These are phyloP conservation scores for Lapara coniferarum DNA, from an alignment of 2,888 invertebrate genomes.

Conservation along the genomic window DNA sequence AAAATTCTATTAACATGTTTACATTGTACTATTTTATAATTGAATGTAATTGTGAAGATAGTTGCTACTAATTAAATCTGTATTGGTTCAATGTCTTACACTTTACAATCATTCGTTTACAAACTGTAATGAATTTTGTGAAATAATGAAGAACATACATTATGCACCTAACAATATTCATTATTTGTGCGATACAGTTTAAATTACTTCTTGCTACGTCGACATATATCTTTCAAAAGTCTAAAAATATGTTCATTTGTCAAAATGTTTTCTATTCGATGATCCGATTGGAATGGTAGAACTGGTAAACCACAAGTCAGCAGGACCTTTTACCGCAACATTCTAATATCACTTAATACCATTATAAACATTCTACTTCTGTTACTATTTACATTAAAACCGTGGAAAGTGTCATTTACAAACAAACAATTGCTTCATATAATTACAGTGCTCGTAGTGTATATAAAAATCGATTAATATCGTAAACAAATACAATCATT, in stretches of 20 bases:
- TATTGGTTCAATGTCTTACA: background rate
- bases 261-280: slow-evolving; percentile 45
- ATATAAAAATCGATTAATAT: slow-evolving; percentile 1
- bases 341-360: slow-evolving; percentile 64
- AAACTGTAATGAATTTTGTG: slow-evolving; percentile 53
- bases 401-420: slow-evolving; percentile 36
- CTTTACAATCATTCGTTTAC: slow-evolving; percentile 16
- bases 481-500: slow-evolving; percentile 3
- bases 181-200: slow-evolving; percentile 68
- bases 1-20: slow-evolving; percentile 11
- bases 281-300: slow-evolving; percentile 72
- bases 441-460: slow-evolving; percentile 23
- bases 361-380: slow-evolving; percentile 56
- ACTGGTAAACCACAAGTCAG: slow-evolving; percentile 51
- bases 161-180: slow-evolving; percentile 53
- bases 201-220: slow-evolving; percentile 47
- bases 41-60: slow-evolving; percentile 16
- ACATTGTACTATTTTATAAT: slow-evolving; percentile 23
- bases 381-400: slow-evolving; percentile 64
- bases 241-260: slow-evolving; percentile 43
- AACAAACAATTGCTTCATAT: slow-evolving; percentile 37
- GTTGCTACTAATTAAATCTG: slow-evolving; percentile 1
- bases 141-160: slow-evolving; percentile 63
- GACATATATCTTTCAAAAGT: slow-evolving; percentile 37
- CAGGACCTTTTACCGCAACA: slow-evolving; percentile 49